Percentiles rank a stretch among this genome's conserved stretches.
These are phyloP conservation scores for Chelon auratus DNA, from an alignment of 2,797 vertebrate species.

Conservation along the genomic window DNA sequence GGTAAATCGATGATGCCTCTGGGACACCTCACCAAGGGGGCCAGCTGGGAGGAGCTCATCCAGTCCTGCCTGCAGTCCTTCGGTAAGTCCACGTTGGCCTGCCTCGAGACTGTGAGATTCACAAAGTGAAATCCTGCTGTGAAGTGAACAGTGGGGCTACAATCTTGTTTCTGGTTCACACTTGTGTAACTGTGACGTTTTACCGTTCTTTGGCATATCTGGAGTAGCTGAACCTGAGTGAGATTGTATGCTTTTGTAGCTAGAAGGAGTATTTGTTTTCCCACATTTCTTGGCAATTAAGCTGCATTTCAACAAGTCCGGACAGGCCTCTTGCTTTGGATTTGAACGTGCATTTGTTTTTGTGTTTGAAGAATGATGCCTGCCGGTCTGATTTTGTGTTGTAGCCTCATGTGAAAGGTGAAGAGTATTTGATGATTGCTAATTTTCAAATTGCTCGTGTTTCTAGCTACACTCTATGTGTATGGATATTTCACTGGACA, in stretches of 20 bases:
- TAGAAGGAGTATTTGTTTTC: conserved; percentile 17
- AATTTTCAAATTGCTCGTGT: not conserved
- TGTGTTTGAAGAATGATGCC: not conserved
- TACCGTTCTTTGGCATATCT: not conserved
- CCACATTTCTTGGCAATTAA: not conserved
- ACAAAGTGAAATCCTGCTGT: not conserved
- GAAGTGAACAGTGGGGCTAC: not conserved
- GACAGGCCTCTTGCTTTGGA: conserved; percentile 17
- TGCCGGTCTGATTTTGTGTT: not conserved
- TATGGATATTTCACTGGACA: conserved; percentile 7
- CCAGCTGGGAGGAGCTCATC: conserved; percentile 94
- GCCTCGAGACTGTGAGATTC: conserved; percentile 2
- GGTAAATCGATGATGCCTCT: conserved; percentile 86
- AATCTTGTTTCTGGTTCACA: not conserved
- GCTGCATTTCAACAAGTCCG: conserved; percentile 30
- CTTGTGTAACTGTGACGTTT: not conserved
- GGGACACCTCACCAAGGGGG: conserved; percentile 92
- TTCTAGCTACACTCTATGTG: not conserved
- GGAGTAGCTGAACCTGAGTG: not conserved
- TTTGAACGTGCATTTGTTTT: conserved; percentile 22
- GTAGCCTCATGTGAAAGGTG: not conserved
- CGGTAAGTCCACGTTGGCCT: conserved; percentile 85
- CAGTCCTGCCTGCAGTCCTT: conserved; percentile 94
- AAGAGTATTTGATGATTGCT: not conserved
- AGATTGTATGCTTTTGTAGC: conserved; percentile 5